Evolutionary conservation across 2,797 vertebrate genomes (phyloP).

Genomic region (Sarcophilus harrisii): DNA sequence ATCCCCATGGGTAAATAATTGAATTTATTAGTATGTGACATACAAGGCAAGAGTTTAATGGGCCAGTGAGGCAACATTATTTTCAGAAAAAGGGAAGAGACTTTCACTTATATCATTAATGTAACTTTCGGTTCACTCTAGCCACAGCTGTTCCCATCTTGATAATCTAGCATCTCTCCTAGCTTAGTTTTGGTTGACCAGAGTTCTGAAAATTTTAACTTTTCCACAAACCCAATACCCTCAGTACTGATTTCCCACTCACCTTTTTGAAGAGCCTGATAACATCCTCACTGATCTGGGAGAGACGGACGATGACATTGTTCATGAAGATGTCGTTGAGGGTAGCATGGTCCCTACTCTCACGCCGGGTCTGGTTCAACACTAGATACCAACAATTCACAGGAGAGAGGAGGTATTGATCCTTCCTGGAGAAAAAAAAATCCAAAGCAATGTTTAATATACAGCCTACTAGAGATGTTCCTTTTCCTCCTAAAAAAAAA

Average conservation of each 20-base stretch:
- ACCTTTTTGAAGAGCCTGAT: slow-evolving; percentile 99
- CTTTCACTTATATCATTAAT: background rate
- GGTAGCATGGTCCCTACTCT: slow-evolving; percentile 97
- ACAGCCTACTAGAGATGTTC: background rate
- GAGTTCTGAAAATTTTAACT: background rate
- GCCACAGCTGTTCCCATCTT: background rate
- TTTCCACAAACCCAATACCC: background rate
- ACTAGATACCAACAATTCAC: slow-evolving; percentile 99
- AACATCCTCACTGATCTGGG: slow-evolving; percentile 98
- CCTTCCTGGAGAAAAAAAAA: slow-evolving; percentile 88
- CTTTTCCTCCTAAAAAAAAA: background rate
- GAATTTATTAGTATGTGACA: background rate
- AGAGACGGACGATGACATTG: slow-evolving; percentile 96
- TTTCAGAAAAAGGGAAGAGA: background rate
- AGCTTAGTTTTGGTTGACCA: background rate
- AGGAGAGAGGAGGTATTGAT: slow-evolving; percentile 96
- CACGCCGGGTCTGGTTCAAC: slow-evolving; percentile 96
- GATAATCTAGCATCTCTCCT: background rate
- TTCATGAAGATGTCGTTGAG: slow-evolving; percentile 98
- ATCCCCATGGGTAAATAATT: background rate
- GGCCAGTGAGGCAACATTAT: background rate
- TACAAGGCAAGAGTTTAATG: background rate
- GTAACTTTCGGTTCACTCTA: background rate
- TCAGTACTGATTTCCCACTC: background rate
- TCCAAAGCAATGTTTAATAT: background rate